phyloP scores from a whole-genome alignment of 2,113 vertebrate species.

The Alexandromys fortis region DNA sequence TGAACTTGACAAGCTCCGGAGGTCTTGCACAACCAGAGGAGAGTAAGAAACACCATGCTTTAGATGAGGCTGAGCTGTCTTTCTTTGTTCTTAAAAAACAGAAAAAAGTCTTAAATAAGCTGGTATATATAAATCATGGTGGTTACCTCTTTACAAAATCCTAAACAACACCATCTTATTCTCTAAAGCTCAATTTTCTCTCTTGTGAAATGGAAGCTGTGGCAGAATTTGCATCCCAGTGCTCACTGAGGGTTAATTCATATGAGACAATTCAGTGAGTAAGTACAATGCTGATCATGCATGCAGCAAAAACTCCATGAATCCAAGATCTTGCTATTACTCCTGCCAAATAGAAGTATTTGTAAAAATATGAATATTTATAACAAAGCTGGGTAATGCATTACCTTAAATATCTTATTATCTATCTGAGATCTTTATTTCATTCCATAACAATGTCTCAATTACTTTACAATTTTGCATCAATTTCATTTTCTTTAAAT shows the following conservation, averaged over 20 bases:
- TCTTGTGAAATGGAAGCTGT: slow-evolving; percentile 40
- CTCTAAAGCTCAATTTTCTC: background rate
- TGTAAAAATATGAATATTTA: slow-evolving; percentile 30
- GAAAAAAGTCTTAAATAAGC: background rate
- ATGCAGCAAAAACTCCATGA: slow-evolving; percentile 5
- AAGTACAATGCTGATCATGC: background rate
- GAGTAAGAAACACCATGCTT: background rate
- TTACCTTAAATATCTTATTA: slow-evolving; percentile 57
- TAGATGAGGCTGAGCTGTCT: background rate
- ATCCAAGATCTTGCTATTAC: background rate
- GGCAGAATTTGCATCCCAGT: background rate
- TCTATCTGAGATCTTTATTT: slow-evolving; percentile 42
- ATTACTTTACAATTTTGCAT: slow-evolving; percentile 55
- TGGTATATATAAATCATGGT: background rate
- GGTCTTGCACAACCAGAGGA: background rate
- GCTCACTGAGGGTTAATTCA: background rate
- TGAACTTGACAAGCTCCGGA: slow-evolving; percentile 48
- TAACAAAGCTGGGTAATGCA: slow-evolving; percentile 9
- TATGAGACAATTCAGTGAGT: background rate
- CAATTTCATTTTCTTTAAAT: slow-evolving; percentile 45
- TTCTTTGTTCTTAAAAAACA: background rate
- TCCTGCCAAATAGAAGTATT: background rate
- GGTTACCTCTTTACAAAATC: background rate
- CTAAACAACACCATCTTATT: slow-evolving; percentile 3
- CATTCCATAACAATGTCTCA: slow-evolving; percentile 37